Evolutionary conservation across 2,888 invertebrate species (phyloP), one percentile per base, ranked within the genome.

Genomic region (Thereva nobilitata): DNA sequence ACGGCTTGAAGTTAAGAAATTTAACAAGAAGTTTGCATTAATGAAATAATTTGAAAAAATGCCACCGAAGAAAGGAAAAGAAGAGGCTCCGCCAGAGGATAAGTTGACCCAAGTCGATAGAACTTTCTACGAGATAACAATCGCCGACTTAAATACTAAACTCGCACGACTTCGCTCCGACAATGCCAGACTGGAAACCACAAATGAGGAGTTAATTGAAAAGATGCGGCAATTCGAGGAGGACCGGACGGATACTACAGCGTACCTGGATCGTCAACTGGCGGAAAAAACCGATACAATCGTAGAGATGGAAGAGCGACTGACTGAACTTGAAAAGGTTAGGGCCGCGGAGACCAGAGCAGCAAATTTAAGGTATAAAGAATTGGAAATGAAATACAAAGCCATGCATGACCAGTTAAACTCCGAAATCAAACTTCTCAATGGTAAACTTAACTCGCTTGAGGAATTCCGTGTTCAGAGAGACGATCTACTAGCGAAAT

Each of bases 381-480:
- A 92, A 0, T 82, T 93, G 44, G 90, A 93, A 76, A 86, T 87
- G 74, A 88, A 75, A 81, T 93, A 78, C 84, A 92, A 78, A 83
- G 85, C 73, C 86, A 94, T 77, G 93, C 90, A 92, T 73, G 94
- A 92, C 74, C 91, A 92, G 75, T 82, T 95, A 4, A 90, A 89
- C 3, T 92, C 93, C 0, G 95, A 95, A 84, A 92, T 93, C 63
- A 93, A 95, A 82, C 82, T 95, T 6, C 76, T 86, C 74, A 92
- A 90, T 74, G 95, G 95, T 42, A 95, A 95, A 82, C 79, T 96
- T 6, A 93, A 93, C 74, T 90, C 95, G 0, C 80, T 96, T 69
- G 95, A 96, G 79, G 95, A 95, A 74, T 96, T 95, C 80, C 86
- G 94, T 72, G 84, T 90, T n/a, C 92, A 94, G 72, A 86, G 93